Base-by-base conservation (phyloP, 2,113 vertebrate genomes). In the Seriola dumerili region DNA sequence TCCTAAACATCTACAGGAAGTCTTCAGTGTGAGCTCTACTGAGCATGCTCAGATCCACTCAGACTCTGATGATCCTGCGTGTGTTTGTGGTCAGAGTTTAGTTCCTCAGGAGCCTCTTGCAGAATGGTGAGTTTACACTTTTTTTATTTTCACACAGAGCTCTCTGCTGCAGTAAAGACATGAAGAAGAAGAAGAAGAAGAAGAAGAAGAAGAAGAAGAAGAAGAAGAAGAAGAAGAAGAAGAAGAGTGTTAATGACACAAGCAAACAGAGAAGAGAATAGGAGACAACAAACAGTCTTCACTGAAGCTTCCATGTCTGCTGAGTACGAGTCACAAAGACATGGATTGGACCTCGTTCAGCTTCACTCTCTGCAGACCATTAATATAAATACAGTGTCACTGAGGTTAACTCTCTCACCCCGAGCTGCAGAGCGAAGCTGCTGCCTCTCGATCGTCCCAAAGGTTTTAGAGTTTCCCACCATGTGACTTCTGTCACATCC, bases 61-160 rank as follows among this genome's bases (percentile, higher is more conserved):
- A 29, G 29, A 3, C 29, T 9, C 29, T 9, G 13, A 14, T 50
- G 17, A 3, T 19, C 14, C 50, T 11, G 17, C 19, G 48, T 52
- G 50, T 19, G 66, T 68, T 32, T 52, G 40, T 29, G 59, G 0
- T 58, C 54, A 23, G 11, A 62, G 63, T 64, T 44, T 19, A 58
- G 57, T 55, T 12, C 14, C 1, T 16, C 4, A 23, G 55, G 38
- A 82, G 11, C 65, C n/a, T 57, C 1, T n/a, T 12, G 71, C 79
- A 77, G 4, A 8, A 88, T 88, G 87, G 87, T 88, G 80, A 88
- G 87, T 85, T 74, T 8, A 4, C 29, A 11, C 62, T 78, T 63
- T 13, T 34, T 36, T 4, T 36, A 6, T 36, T 36, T 36, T 36
- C 40, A 42, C 8, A 10, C 7, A 42, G 40, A 9, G 40, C 8